phyloP scores from a whole-genome alignment of 1,140 invertebrate species.

The Maconellicoccus hirsutus region DNA sequence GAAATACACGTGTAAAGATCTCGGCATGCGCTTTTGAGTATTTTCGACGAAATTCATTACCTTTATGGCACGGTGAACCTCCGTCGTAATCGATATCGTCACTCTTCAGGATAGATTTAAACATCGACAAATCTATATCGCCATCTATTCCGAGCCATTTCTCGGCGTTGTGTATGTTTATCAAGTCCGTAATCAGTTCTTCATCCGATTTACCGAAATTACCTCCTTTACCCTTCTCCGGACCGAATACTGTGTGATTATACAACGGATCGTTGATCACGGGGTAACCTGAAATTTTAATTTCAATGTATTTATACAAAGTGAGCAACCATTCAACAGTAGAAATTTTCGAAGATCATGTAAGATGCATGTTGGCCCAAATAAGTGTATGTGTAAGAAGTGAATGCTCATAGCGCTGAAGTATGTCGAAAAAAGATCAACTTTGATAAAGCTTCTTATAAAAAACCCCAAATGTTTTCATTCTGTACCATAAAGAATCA shows the following conservation, averaged over 20 bases:
- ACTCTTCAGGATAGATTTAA: slow-evolving; percentile 47
- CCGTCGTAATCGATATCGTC: slow-evolving; percentile 45
- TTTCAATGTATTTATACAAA: not conserved
- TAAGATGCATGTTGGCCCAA: too few species aligned
- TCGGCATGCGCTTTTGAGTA: too few species aligned
- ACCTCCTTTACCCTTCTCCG: slow-evolving; percentile 81
- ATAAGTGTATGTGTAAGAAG: too few species aligned
- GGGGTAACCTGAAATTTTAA: slow-evolving; percentile 63
- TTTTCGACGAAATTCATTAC: not conserved
- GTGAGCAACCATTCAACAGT: too few species aligned
- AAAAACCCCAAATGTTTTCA: too few species aligned
- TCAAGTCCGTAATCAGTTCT: slow-evolving; percentile 76
- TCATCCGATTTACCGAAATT: slow-evolving; percentile 84
- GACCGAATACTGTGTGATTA: slow-evolving; percentile 83
- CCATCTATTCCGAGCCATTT: slow-evolving; percentile 87
- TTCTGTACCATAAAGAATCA: too few species aligned
- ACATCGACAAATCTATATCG: slow-evolving; percentile 66
- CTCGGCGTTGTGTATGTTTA: slow-evolving; percentile 83
- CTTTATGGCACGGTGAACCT: slow-evolving; percentile 21
- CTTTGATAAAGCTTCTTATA: too few species aligned
- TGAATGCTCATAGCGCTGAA: too few species aligned
- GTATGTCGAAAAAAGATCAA: too few species aligned
- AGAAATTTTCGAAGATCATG: too few species aligned
- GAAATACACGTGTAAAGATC: too few species aligned
- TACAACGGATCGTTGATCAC: slow-evolving; percentile 95